Conservation (phyloP, 2,888 invertebrate genomes). For the Rhagonycha fulva region DNA sequence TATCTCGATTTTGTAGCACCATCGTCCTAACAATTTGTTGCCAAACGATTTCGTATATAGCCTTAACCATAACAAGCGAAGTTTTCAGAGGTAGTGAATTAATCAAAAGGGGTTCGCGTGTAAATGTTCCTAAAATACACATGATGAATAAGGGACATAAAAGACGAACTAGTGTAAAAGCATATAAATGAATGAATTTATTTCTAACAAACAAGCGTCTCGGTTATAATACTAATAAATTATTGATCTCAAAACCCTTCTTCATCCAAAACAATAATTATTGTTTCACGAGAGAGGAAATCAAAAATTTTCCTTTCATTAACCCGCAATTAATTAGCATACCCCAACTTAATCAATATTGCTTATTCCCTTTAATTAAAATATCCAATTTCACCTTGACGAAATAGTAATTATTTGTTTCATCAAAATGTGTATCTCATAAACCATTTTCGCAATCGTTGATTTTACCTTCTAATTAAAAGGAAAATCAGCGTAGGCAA, state of each 20-base stretch:
- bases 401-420: not conserved
- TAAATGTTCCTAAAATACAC: constrained; percentile 23
- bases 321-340: not conserved
- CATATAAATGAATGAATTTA: constrained; percentile 12
- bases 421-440: not conserved
- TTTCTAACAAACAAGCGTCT: constrained; percentile 11
- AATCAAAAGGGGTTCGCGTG: constrained; percentile 25
- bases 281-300: not conserved
- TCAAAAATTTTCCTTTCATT: not conserved
- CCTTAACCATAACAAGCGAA: constrained; percentile 16
- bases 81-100: constrained; percentile 21
- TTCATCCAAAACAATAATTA: not conserved
- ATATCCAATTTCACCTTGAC: not conserved
- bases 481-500: not conserved
- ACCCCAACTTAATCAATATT: not conserved
- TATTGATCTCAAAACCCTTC: not conserved
- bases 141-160: constrained; percentile 24
- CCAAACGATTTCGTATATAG: constrained; percentile 6
- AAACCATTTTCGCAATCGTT: not conserved
- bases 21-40: constrained; percentile 19
- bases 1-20: constrained; percentile 20
- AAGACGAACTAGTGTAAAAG: constrained; percentile 24
- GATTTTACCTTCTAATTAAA: not conserved
- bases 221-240: not conserved
- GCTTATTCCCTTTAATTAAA: not conserved